Evolutionary conservation across 2,888 invertebrate species (phyloP), one percentile per base, ranked within the genome.

Genomic region (Aromia moschata): DNA sequence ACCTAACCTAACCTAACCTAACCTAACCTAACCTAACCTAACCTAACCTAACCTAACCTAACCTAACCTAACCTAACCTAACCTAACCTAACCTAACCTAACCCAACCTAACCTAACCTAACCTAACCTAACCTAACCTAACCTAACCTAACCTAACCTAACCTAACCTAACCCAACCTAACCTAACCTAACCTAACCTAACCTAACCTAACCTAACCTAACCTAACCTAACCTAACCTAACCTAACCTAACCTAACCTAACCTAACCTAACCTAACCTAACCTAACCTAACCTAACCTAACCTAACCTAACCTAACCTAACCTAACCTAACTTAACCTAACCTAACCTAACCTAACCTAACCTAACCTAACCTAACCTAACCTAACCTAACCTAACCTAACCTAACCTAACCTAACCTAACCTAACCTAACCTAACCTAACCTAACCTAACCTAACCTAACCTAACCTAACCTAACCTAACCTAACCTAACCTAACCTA

Each of bases 331-430:
- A 55, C 56, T 56, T 56, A 59, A 58, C 58, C 58, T 56, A 58
- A 58, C 58, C 58, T 58, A 58, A 57, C 57, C 57, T 57, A 57
- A 56, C 63, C 61, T 62, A 60, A 60, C 60, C 61, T 62, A 60
- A 61, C 59, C 61, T 63, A 66, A 64, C 65, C 64, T 56, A 36
- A 58, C 46, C 46, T 57, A 46, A 45, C 55, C 38, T 25, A 57
- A 56, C 60, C 43, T 33, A 30, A 40, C 40, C 40, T 52, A 45
- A 56, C 58, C 57, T 57, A 57, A 57, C 54, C 58, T 56, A 56
- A 56, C 58, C 58, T 56, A 56, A 53, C 53, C 58, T 56, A 58
- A 58, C 58, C 57, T 57, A 25, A n/a, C n/a, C n/a, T n/a, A n/a
- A n/a, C n/a, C n/a, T n/a, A n/a, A n/a, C 25, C 3, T 3, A 57